Percentiles rank a stretch among this genome's conserved stretches.
Conservation (phyloP, 1,140 invertebrate species). For the Achatina immaculata region DNA sequence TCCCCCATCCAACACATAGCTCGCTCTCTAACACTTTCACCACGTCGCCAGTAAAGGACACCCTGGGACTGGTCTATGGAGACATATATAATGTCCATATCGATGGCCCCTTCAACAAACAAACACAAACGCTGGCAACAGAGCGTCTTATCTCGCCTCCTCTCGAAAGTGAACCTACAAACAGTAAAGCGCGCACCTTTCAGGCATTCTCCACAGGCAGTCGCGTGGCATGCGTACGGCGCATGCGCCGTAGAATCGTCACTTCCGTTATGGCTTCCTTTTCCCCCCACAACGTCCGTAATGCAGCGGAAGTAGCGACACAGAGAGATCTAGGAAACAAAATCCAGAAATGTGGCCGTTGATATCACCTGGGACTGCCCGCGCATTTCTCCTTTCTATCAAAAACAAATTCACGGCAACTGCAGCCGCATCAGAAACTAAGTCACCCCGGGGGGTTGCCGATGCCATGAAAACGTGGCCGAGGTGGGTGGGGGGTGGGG, state of each 20-base stretch:
- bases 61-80: too few species aligned
- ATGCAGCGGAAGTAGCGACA: conserved; percentile 3
- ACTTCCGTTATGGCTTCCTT: conserved; percentile 1
- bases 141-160: too few species aligned
- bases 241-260: neutral
- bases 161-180: too few species aligned
- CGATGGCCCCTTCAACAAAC: too few species aligned
- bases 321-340: neutral
- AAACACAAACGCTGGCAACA: too few species aligned
- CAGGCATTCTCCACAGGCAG: neutral
- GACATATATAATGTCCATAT: too few species aligned
- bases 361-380: neutral
- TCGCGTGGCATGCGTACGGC: neutral
- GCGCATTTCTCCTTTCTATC: neutral
- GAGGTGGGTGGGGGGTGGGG: neutral
- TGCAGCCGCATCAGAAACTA: neutral
- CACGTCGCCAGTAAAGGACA: too few species aligned
- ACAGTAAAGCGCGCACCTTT: too few species aligned
- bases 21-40: too few species aligned
- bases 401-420: neutral
- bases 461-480: too few species aligned
- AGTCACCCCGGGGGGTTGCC: too few species aligned
- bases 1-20: too few species aligned
- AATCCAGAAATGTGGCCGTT: neutral
- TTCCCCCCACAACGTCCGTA: neutral